Evolutionary conservation across 2,113 vertebrate species (phyloP), one percentile per base, ranked within the genome.

Genomic region (Naja naja): DNA sequence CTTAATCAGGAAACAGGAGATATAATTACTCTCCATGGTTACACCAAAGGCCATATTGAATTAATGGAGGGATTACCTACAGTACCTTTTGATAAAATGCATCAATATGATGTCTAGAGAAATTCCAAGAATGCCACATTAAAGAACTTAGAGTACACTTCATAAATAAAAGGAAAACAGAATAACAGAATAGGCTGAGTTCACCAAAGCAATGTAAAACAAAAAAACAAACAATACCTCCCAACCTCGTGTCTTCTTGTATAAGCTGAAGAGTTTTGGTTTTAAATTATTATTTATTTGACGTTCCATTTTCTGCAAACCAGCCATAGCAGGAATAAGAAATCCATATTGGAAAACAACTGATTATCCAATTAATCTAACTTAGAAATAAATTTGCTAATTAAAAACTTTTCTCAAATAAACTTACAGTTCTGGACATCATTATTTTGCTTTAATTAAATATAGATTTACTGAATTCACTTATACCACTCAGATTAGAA

Each of bases 311-410:
- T 39, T 22, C 34, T 22, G n/a, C 74, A 81, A 43, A 39, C 74
- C 34, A 81, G 74, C 34, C 53, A 56, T 43, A 39, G 53, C 23
- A 39, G 54, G 54, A 39, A 14, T 11, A 56, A 89, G 54, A 89
- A 43, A n/a, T 93, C 30, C 27, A 93, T 56, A 5, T 52, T 58
- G 88, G 18, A 52, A 91, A 81, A 87, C 55, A 64, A 64, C n/a
- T 53, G 12, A 92, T 93, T 89, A 34, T 43, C 88, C 45, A 60
- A 93, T 86, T 93, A 93, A 93, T 47, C 27, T 93, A 89, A 60
- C 14, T 14, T 39, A 34, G 53, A 93, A 89, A 55, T 47, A 55
- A 34, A 47, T n/a, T 85, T 89, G 27, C 64, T 52, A 23, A 88
- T 86, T 90, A 85, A 81, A 34, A 91, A 91, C 23, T 52, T n/a